Evolutionary conservation across 2,113 vertebrate genomes (phyloP).

Genomic region (Pelmatolapia mariae): DNA sequence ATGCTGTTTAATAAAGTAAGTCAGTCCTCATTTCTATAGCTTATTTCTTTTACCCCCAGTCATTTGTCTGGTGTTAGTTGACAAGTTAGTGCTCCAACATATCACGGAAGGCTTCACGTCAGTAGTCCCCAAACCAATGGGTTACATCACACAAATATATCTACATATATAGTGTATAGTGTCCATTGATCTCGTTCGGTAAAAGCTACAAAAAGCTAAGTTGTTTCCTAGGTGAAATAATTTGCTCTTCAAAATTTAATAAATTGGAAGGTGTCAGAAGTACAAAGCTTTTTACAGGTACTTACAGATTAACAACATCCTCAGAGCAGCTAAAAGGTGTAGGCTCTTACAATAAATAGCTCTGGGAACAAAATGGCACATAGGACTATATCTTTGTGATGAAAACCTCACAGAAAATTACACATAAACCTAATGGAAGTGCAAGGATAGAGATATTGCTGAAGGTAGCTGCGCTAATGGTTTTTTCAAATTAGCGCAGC

Average conservation of each 20-base stretch:
- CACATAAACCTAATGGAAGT: conserved; percentile 43
- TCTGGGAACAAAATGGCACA: conserved; percentile 26
- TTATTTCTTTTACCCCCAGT: neutral
- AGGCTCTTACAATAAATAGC: conserved; percentile 10
- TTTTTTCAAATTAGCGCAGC: conserved; percentile 42
- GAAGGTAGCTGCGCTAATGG: conserved; percentile 39
- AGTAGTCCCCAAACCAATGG: neutral
- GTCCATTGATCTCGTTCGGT: neutral
- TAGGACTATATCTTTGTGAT: neutral
- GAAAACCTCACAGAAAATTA: conserved; percentile 9
- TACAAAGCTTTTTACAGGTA: neutral
- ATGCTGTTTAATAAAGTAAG: neutral
- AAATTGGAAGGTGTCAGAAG: neutral
- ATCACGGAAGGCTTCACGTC: neutral
- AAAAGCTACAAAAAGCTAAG: neutral
- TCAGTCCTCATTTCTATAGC: neutral
- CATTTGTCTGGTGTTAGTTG: neutral
- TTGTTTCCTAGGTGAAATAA: neutral
- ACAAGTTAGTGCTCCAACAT: neutral
- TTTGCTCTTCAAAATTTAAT: neutral
- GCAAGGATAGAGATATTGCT: neutral
- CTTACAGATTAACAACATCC: conserved; percentile 11
- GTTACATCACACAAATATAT: neutral
- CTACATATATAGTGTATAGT: neutral
- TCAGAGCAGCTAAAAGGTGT: conserved; percentile 5